Evolutionary conservation across 2,888 invertebrate genomes (phyloP), one percentile per base, ranked within the genome.

Genomic region (Osedax fenrisi): DNA sequence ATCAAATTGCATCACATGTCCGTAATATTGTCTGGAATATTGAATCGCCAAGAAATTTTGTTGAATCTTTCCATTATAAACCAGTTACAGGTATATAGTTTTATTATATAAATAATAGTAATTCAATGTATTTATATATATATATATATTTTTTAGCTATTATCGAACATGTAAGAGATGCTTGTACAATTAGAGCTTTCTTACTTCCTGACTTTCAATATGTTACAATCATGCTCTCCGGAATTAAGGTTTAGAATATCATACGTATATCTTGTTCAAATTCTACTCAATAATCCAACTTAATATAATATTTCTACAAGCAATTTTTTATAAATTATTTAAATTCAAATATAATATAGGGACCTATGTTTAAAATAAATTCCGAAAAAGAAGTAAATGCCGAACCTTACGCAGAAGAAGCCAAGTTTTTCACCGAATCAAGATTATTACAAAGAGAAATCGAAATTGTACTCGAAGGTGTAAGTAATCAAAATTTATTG

Each of bases 121-220:
- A 17, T 22, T 0, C 3, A 23, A 25, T 73, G 10, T 72, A 22
- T 22, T 25, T 3, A 1, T 23, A 3, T 67, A 25, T 73, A 3
- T 72, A 22, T 22, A n/a, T 3, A 1, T 23, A 3, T 67, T n/a
- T n/a, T 80, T 25, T 80, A 85, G 95, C 96, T 67, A 89, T 98
- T 75, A 91, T 98, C 80, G 98, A 99, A 84, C 94, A 95, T 87
- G 96, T 98, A 0, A 89, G 95, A 75, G 97, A 98, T 86, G 97
- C 97, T 0, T 94, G 94, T 27, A 97, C 97, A 0, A 90, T 96
- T 17, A 88, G 96, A 78, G 91, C 92, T 2, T 91, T 95, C 81
- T 87, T 99, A 13, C 85, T 96, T 75, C 95, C 96, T 0, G 91
- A 91, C 76, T 94, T 89, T 85, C 90, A 92, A 80, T 91, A 94